phyloP scores from a whole-genome alignment of 30 jellyfish, hydroid and myxozoan genomes.

The Hydra vulgaris region DNA sequence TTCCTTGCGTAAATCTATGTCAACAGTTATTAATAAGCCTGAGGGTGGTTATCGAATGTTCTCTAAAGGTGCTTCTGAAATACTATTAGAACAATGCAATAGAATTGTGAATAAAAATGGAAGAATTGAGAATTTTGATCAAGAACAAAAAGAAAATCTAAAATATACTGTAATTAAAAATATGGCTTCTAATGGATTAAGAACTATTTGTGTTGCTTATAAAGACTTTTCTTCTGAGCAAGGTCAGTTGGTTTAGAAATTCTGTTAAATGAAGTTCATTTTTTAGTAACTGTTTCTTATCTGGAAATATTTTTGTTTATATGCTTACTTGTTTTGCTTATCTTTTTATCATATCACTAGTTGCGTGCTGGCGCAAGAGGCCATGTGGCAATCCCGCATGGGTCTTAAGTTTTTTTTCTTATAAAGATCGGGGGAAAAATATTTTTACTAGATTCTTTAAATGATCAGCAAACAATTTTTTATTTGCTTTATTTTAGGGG shows the following conservation, averaged over 20 bases:
- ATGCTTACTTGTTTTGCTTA: too few relatives aligned
- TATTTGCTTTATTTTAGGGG: too few relatives aligned
- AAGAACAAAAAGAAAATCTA: slow-evolving; percentile 39
- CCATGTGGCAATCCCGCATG: too few relatives aligned
- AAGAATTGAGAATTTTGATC: slow-evolving; percentile 15
- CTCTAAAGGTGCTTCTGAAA: slow-evolving; percentile 97
- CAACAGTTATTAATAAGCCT: slow-evolving; percentile 54
- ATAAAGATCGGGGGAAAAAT: too few relatives aligned
- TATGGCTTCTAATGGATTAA: slow-evolving; percentile 89
- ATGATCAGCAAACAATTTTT: too few relatives aligned
- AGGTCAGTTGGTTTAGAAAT: neutral
- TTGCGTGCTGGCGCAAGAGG: too few relatives aligned
- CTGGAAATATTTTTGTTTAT: too few relatives aligned
- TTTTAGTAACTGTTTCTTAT: too few relatives aligned
- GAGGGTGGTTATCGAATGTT: slow-evolving; percentile 49
- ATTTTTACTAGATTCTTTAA: too few relatives aligned
- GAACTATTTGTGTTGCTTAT: slow-evolving; percentile 85
- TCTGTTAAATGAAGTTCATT: too few relatives aligned
- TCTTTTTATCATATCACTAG: too few relatives aligned
- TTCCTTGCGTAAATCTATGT: slow-evolving; percentile 79
- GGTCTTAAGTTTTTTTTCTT: too few relatives aligned
- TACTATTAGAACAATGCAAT: slow-evolving; percentile 59
- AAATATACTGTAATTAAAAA: slow-evolving; percentile 56
- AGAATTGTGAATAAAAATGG: slow-evolving; percentile 30
- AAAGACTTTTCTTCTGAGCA: slow-evolving; percentile 49